Evolutionary conservation across 2,113 vertebrate genomes (phyloP).

Genomic region (Mormyrus iriodes): DNA sequence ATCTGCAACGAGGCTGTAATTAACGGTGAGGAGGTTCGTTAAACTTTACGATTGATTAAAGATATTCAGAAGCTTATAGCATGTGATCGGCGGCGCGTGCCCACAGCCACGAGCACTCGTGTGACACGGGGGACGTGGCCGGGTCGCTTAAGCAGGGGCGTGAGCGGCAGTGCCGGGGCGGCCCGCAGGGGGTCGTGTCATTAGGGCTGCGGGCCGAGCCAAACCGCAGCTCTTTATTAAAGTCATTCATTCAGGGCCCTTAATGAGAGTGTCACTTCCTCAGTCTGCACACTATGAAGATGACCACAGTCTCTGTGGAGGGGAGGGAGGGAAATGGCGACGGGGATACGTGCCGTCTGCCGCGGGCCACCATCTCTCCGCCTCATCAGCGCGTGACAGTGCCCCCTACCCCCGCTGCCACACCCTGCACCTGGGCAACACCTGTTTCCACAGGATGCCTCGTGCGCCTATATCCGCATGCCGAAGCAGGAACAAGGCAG

Average conservation of each 20-base stretch:
- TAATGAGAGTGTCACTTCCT: conserved; percentile 73
- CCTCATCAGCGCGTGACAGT: background rate
- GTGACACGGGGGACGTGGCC: background rate
- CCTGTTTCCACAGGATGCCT: background rate
- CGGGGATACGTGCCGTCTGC: background rate
- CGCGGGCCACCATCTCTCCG: background rate
- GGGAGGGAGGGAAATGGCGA: background rate
- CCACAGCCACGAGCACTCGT: background rate
- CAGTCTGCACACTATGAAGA: conserved; percentile 45
- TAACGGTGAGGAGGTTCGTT: conserved; percentile 1
- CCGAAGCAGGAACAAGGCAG: background rate
- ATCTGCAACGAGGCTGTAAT: background rate
- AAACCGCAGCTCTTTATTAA: conserved; percentile 78
- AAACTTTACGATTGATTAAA: conserved; percentile 10
- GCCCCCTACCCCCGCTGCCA: background rate
- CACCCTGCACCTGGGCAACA: background rate
- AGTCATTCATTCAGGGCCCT: conserved; percentile 83
- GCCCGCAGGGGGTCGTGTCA: conserved; percentile 59
- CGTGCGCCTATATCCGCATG: background rate
- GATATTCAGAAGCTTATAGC: background rate
- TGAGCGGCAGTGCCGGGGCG: conserved; percentile 35
- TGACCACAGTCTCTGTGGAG: conserved; percentile 43
- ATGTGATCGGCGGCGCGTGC: background rate
- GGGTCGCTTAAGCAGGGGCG: background rate
- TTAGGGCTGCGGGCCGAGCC: conserved; percentile 65